Evolutionary conservation across 1,140 invertebrate species (phyloP).

Genomic region (Eurosta solidaginis): DNA sequence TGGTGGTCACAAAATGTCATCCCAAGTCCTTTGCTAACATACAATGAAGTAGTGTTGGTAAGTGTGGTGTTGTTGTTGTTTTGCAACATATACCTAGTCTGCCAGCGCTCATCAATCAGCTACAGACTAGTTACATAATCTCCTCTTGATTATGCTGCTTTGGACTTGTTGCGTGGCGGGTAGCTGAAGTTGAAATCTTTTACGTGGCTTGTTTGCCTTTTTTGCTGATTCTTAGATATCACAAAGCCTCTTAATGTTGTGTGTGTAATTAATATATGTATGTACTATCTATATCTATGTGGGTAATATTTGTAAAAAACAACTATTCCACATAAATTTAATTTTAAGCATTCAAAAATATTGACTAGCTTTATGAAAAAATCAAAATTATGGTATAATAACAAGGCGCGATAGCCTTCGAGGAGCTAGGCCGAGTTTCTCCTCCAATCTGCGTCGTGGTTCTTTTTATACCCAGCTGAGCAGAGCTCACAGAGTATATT

Average conservation of each 20-base stretch:
- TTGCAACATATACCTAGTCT: too few species aligned
- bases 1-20: neutral
- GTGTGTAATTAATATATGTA: neutral
- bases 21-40: neutral
- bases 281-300: neutral
- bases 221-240: neutral
- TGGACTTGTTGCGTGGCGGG: constrained; percentile 33
- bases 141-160: constrained; percentile 56
- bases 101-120: constrained; percentile 56
- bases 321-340: constrained; percentile 19
- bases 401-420: too few species aligned
- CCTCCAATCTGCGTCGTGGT: too few species aligned
- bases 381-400: neutral
- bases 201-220: neutral
- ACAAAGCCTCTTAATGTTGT: neutral
- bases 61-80: constrained; percentile 44
- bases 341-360: neutral
- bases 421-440: too few species aligned
- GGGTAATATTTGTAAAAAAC: neutral
- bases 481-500: too few species aligned
- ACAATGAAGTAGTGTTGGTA: neutral
- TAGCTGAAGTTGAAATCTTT: neutral
- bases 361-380: neutral
- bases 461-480: too few species aligned
- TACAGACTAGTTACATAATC: constrained; percentile 61